Percentiles rank a stretch among this genome's conserved stretches.
Conservation (phyloP, 1,140 invertebrate genomes). For the Meloidogyne exigua region DNA sequence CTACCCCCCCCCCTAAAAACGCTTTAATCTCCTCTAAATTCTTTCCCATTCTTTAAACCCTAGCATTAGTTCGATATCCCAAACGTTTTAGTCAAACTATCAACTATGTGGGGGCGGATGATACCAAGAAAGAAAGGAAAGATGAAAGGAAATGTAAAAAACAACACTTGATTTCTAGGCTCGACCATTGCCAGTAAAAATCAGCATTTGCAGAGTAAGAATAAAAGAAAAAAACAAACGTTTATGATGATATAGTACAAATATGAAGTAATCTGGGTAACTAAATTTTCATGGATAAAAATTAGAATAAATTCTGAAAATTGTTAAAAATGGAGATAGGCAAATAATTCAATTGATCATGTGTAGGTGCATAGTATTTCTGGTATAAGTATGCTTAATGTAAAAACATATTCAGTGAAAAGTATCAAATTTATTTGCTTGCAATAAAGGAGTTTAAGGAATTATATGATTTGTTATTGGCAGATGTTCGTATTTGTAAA, state of each 20-base stretch:
- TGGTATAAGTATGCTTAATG: too few relatives aligned
- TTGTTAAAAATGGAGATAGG: too few relatives aligned
- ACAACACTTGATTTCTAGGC: not conserved
- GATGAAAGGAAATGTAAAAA: not conserved
- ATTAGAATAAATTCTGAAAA: too few relatives aligned
- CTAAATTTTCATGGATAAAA: too few relatives aligned
- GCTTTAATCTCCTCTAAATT: not conserved
- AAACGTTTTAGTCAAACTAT: not conserved
- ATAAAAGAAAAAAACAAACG: not conserved
- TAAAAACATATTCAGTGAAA: too few relatives aligned
- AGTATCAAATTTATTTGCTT: too few relatives aligned
- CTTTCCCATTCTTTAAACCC: not conserved
- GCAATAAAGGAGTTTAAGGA: too few relatives aligned
- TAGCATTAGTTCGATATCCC: not conserved
- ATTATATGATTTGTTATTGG: too few relatives aligned
- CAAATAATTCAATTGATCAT: too few relatives aligned
- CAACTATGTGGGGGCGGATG: not conserved
- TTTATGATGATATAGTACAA: not conserved
- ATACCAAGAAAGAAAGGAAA: not conserved
- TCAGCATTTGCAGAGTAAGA: not conserved
- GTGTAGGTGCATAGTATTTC: too few relatives aligned
- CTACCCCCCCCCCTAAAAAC: not conserved
- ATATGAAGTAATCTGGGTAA: too few relatives aligned
- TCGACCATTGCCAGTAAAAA: not conserved
- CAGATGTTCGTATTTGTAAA: too few relatives aligned